Percentiles rank a stretch among this genome's conserved stretches.
These are phyloP conservation scores for Eupsilia transversa DNA, from an alignment of 2,888 invertebrate species.

Conservation along the genomic window DNA sequence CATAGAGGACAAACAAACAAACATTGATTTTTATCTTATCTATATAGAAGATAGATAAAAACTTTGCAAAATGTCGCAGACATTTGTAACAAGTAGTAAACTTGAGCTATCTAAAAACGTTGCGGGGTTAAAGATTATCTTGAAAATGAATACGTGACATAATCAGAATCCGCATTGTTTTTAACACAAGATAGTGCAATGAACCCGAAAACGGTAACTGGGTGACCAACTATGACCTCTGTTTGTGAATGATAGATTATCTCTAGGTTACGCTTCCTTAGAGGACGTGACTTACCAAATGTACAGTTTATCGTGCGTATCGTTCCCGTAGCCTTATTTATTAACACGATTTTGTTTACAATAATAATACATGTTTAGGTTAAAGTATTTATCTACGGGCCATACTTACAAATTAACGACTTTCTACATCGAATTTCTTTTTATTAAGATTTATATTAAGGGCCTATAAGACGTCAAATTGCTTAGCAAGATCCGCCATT, in stretches of 20 bases:
- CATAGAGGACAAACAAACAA: no score
- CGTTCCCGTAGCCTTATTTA: neutral
- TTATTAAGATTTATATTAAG: no score
- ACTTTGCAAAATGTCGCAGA: neutral
- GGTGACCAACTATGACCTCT: neutral
- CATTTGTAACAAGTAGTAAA: neutral
- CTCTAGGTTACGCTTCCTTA: neutral
- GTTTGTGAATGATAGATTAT: neutral
- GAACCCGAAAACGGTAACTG: constrained; percentile 1
- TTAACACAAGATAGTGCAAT: constrained; percentile 1
- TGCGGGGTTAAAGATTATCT: neutral
- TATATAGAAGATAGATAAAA: no score
- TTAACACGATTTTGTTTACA: neutral
- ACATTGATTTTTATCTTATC: no score
- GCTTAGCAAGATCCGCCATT: no score
- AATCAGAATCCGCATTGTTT: constrained; percentile 9
- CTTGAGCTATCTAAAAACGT: neutral
- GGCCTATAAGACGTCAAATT: no score
- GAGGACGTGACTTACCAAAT: neutral
- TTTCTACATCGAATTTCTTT: no score
- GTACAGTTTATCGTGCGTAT: neutral
- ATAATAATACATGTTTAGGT: neutral
- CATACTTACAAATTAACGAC: no score
- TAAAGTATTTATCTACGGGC: neutral
- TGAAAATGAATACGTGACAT: constrained; percentile 17